Evolutionary conservation across 1,140 invertebrate species (phyloP).

Genomic region (Cydia pomonella): DNA sequence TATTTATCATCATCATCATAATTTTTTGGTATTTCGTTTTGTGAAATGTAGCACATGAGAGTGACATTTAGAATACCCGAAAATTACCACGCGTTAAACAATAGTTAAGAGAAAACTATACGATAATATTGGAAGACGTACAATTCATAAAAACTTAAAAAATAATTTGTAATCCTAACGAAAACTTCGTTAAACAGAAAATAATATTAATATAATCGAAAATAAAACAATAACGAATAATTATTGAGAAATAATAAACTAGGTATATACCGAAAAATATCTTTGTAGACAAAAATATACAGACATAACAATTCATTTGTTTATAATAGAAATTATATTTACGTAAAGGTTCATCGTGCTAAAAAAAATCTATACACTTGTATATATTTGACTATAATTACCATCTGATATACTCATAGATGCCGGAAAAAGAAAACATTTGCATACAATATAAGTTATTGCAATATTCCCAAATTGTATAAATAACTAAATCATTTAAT

Average conservation of each 20-base stretch:
- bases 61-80: not conserved
- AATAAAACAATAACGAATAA: constrained; percentile 38
- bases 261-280: constrained; percentile 42
- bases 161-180: constrained; percentile 39
- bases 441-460: not conserved
- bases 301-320: constrained; percentile 50
- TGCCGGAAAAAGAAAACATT: not conserved
- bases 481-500: not conserved
- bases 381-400: constrained; percentile 35
- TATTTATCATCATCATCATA: too few relatives aligned
- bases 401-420: not conserved
- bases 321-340: constrained; percentile 32
- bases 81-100: constrained; percentile 13
- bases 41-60: not conserved
- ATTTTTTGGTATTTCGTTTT: not conserved
- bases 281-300: constrained; percentile 70
- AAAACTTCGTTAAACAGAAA: constrained; percentile 38
- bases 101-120: constrained; percentile 43
- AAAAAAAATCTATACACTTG: constrained; percentile 38
- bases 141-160: constrained; percentile 49
- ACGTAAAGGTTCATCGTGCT: constrained; percentile 33
- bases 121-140: constrained; percentile 54
- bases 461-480: not conserved
- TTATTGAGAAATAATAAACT: constrained; percentile 46
- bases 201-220: constrained; percentile 41